phyloP scores from a whole-genome alignment of 2,797 vertebrate genomes.

The Tadarida brasiliensis region DNA sequence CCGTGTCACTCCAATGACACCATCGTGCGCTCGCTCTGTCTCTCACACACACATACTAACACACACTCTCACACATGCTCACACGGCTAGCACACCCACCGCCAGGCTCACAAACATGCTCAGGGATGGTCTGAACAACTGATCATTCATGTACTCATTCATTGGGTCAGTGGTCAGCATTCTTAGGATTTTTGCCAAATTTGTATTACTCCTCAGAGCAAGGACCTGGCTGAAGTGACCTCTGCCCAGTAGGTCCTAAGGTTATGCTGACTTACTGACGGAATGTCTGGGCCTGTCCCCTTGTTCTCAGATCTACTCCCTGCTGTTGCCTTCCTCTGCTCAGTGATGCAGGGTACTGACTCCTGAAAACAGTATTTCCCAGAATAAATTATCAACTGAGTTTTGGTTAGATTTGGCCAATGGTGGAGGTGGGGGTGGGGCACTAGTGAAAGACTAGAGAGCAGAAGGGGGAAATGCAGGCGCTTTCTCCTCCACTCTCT shows the following conservation, averaged over 20 bases:
- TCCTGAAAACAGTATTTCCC: accelerated
- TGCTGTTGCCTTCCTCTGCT: background rate
- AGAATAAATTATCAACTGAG: background rate
- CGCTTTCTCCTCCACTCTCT: background rate
- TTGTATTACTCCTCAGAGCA: background rate
- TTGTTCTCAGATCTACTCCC: background rate
- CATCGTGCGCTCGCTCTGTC: accelerated
- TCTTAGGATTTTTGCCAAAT: background rate
- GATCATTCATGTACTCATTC: background rate
- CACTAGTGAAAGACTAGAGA: background rate
- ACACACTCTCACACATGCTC: background rate
- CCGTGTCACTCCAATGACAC: background rate
- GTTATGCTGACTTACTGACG: background rate
- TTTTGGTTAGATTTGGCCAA: background rate
- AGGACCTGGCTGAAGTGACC: background rate
- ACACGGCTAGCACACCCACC: background rate
- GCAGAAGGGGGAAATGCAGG: background rate
- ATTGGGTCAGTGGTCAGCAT: background rate
- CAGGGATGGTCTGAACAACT: background rate
- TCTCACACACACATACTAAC: background rate
- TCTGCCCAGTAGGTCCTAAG: background rate
- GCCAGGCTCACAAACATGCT: background rate
- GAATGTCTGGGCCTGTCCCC: background rate
- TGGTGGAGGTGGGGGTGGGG: background rate
- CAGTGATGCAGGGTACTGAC: accelerated